Base-by-base conservation (phyloP, 2,888 invertebrate genomes). In the Dilophus febrilis region DNA sequence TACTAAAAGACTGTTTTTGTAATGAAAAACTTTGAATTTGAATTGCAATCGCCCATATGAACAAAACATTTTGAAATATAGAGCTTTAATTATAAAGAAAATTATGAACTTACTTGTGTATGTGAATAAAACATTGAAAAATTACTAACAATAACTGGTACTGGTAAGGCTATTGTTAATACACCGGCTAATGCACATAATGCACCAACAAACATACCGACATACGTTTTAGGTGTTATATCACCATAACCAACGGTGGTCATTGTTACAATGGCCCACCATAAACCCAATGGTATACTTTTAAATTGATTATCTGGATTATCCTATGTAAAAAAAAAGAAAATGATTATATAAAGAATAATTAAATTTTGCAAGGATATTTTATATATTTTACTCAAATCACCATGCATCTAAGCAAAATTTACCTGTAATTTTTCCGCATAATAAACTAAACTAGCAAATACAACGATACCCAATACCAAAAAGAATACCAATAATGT, bases 251-350 rank as follows among this genome's bases (percentile, higher is more conserved):
- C 95, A 43, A 95, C 94, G 1, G 91, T 92, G 50, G 95, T 97
- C 95, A 97, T 95, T 50, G 95, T 95, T 49, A 95, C 94, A 65
- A 95, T 74, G 34, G 95, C 95, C 95, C 95, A 97, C 95, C 95
- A 95, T 48, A 95, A 68, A 35, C 95, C 95, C 53, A 92, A 70
- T 35, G 95, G 95, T 70, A 97, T 97, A 65, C 91, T 92, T 63
- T 91, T 90, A 70, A 97, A 97, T 67, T 94, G 91, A 66, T 95
- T 95, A 61, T 90, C 80, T 44, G 90, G 90, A 67, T 90, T 88
- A 48, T 82, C 85, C 64, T 90, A 87, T 56, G 94, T 91, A 55
- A 46, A 45, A 41, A 44, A 37, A 35, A 44, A 39, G n/a, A n/a
- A n/a, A 22, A 39, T 28, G 36, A 40, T 37, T 38, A 36, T 32